A percentile compares a stretch with the other conserved stretches of the same genome.
These are phyloP conservation scores for Fragum fragum DNA, from an alignment of 2,888 invertebrate species.

Conservation along the genomic window DNA sequence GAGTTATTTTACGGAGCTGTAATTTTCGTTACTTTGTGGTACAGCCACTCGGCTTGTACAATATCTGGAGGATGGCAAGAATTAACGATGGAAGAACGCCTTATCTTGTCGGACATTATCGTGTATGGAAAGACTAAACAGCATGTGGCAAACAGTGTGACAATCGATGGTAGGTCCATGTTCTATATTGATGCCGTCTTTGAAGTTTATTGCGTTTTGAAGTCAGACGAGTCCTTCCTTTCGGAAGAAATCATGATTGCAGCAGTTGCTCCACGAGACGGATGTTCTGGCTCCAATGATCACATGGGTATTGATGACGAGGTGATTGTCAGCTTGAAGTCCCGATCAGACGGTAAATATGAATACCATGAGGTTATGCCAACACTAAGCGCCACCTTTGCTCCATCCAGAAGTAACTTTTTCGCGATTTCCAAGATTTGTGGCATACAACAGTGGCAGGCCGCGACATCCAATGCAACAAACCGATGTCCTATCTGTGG, in stretches of 20 bases:
- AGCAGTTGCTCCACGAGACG: slow-evolving; percentile 51
- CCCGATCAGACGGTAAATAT: slow-evolving; percentile 43
- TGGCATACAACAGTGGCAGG: slow-evolving; percentile 49
- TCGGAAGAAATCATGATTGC: slow-evolving; percentile 49
- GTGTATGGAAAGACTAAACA: slow-evolving; percentile 62
- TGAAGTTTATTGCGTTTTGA: slow-evolving; percentile 56
- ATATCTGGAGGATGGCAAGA: slow-evolving; percentile 47
- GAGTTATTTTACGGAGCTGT: not conserved
- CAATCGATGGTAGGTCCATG: slow-evolving; percentile 19
- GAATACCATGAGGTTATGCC: slow-evolving; percentile 63
- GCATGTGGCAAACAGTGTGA: slow-evolving; percentile 33
- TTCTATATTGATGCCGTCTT: slow-evolving; percentile 57
- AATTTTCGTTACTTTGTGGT: not conserved
- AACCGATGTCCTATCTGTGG: slow-evolving; percentile 64
- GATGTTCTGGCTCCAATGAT: slow-evolving; percentile 55
- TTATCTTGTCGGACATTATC: slow-evolving; percentile 41
- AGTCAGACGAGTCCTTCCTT: slow-evolving; percentile 25
- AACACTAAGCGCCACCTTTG: slow-evolving; percentile 47
- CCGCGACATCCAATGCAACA: slow-evolving; percentile 29
- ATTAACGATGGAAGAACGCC: slow-evolving; percentile 40
- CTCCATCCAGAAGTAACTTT: slow-evolving; percentile 47
- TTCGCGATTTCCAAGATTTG: slow-evolving; percentile 47
- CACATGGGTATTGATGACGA: slow-evolving; percentile 58
- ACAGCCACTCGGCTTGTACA: slow-evolving; percentile 4
- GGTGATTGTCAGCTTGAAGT: slow-evolving; percentile 50